Evolutionary conservation across 1,140 invertebrate genomes (phyloP).

Genomic region (Pseudomyrmex sp.): DNA sequence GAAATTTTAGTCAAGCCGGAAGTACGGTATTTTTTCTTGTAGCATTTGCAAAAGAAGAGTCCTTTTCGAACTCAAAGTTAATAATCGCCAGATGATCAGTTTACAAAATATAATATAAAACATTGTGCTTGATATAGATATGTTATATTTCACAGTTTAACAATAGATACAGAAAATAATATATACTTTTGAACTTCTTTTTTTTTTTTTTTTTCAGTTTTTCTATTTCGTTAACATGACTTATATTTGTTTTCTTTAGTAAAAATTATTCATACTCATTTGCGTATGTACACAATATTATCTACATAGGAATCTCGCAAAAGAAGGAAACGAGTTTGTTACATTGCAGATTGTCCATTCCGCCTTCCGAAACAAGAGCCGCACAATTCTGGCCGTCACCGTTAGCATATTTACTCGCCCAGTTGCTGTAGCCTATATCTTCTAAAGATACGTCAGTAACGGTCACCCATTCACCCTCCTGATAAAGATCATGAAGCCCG

Average conservation of each 20-base stretch:
- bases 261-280: not conserved
- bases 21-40: too few species aligned
- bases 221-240: too few species aligned
- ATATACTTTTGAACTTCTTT: too few species aligned
- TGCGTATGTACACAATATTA: not conserved
- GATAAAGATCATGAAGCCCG: conserved; percentile 60
- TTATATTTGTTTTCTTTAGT: too few species aligned
- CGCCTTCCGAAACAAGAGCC: not conserved
- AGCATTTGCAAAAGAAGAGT: too few species aligned
- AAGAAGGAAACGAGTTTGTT: not conserved
- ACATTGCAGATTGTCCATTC: not conserved
- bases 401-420: conserved; percentile 42
- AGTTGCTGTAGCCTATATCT: conserved; percentile 38
- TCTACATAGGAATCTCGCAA: not conserved
- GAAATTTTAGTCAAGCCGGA: too few species aligned
- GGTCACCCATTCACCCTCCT: conserved; percentile 54
- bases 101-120: not conserved
- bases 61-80: too few species aligned
- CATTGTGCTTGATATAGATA: too few species aligned
- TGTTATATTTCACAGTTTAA: too few species aligned
- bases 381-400: conserved; percentile 13
- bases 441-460: not conserved
- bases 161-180: too few species aligned
- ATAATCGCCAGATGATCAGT: too few species aligned
- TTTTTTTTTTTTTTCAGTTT: too few species aligned